Evolutionary conservation across 2,797 vertebrate genomes (phyloP), one percentile per base, ranked within the genome.

Genomic region (Ambastaia sidthimunki): DNA sequence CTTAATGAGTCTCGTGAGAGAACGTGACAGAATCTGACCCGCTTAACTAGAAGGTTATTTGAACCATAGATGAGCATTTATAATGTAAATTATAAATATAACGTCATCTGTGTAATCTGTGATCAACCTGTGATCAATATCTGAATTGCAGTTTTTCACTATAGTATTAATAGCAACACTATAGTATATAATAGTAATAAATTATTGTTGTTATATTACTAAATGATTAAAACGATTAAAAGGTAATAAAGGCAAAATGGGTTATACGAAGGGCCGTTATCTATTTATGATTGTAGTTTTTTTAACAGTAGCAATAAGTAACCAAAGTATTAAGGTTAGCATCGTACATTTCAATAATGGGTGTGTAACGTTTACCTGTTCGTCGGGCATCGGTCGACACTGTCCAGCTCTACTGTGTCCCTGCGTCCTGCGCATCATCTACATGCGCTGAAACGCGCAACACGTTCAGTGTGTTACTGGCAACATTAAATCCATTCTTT

Each of bases 291-390:
- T 60, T 60, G 15, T 2, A 28, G 6, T 41, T 67, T 41, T 12
- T 19, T n/a, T 19, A 55, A 3, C 28, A 47, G 3, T 34, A 48
- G 7, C 16, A 25, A n/a, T 18, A 6, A 52, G 15, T 54, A 2
- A 55, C 5, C 21, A 25, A 19, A 16, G 25, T 37, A 18, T 25
- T 66, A 4, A 16, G 5, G 18, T 59, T 21, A 50, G 12, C 41
- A 25, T 28, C 2, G 25, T 62, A 18, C 6, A 34, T 34, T 25
- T 23, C 41, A 6, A 16, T 48, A 34, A 66, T 16, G 10, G 5
- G 1, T 28, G 31, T 65, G 48, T 31, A 16, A 7, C 21, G 50
- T 50, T 80, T 71, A 80, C 78, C 78, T 80, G 78, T 73, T 44
- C 18, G 52, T 41, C 12, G 23, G 50, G 31, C 75, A 68, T 69